These are phyloP conservation scores for Baronia brevicornis DNA, from an alignment of 2,888 invertebrate genomes.

Conservation along the genomic window DNA sequence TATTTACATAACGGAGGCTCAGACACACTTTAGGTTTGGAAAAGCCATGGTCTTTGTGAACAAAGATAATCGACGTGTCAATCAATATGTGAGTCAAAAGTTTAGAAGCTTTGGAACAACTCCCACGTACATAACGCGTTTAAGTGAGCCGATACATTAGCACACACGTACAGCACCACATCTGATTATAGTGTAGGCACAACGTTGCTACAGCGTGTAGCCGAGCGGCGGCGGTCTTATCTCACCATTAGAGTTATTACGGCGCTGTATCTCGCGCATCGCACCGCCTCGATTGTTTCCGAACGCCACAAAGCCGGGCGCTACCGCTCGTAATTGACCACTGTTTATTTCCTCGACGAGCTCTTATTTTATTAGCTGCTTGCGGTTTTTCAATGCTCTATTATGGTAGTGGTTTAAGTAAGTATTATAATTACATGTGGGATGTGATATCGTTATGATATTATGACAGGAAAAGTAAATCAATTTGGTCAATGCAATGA, in stretches of 20 bases:
- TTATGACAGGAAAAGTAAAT: too few relatives aligned
- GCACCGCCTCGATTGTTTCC: slow-evolving; percentile 73
- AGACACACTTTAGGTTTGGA: too few relatives aligned
- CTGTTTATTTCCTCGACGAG: slow-evolving; percentile 66
- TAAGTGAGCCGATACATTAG: slow-evolving; percentile 22
- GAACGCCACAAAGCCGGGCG: slow-evolving; percentile 60
- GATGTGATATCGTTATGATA: too few relatives aligned
- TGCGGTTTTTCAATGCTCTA: slow-evolving; percentile 37
- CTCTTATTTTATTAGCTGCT: slow-evolving; percentile 60
- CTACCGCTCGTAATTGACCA: slow-evolving; percentile 71
- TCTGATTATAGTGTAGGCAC: slow-evolving; percentile 47
- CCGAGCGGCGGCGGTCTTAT: slow-evolving; percentile 63
- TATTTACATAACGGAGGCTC: too few relatives aligned
- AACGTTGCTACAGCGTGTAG: slow-evolving; percentile 37
- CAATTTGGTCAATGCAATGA: too few relatives aligned
- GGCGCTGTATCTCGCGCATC: slow-evolving; percentile 68
- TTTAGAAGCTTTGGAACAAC: slow-evolving; percentile 12
- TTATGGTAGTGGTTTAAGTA: too few relatives aligned
- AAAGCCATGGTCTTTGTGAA: too few relatives aligned
- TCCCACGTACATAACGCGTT: slow-evolving; percentile 19
- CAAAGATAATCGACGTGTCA: slow-evolving; percentile 2
- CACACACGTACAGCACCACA: slow-evolving; percentile 37
- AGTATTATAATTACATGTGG: too few relatives aligned
- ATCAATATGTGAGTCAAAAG: slow-evolving; percentile 1
- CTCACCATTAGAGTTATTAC: slow-evolving; percentile 74